Evolutionary conservation across 2,797 vertebrate species (phyloP).

Genomic region (Cuniculus paca): DNA sequence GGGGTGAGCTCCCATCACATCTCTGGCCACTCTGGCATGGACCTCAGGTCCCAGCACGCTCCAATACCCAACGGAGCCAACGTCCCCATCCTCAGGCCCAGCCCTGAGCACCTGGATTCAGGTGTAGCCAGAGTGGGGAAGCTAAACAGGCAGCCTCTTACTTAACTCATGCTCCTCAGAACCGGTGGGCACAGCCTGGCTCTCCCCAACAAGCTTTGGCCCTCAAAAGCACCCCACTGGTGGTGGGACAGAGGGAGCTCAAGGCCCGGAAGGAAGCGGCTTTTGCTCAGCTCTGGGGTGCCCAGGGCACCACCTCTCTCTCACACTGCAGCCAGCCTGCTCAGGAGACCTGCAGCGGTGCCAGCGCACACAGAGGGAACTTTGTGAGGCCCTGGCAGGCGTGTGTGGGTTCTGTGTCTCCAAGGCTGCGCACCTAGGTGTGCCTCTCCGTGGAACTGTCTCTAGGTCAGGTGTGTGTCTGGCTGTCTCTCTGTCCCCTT

Average conservation of each 20-base stretch:
- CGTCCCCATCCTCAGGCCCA: not conserved
- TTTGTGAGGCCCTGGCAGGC: constrained; percentile 79
- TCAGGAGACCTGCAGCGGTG: constrained; percentile 54
- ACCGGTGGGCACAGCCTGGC: constrained; percentile 37
- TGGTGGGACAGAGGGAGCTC: constrained; percentile 34
- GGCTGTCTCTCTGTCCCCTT: not conserved
- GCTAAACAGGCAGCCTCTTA: constrained; percentile 4
- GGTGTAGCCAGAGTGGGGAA: not conserved
- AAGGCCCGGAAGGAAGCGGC: constrained; percentile 8
- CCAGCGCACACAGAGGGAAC: constrained; percentile 79
- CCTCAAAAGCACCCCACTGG: constrained; percentile 31
- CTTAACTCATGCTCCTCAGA: constrained; percentile 5
- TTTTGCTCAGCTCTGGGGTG: constrained; percentile 13
- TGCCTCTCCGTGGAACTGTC: constrained; percentile 15
- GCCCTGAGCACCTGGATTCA: constrained; percentile 44
- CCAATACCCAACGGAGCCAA: not conserved
- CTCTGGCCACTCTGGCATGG: constrained; percentile 10
- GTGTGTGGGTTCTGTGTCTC: constrained; percentile 53
- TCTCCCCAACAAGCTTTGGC: constrained; percentile 43
- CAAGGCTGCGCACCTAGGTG: constrained; percentile 34
- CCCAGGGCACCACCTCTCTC: not conserved
- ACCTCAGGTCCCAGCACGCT: not conserved
- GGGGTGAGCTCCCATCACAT: not conserved
- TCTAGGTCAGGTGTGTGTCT: constrained; percentile 58
- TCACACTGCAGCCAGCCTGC: constrained; percentile 56